Conservation (phyloP, 2,797 vertebrate genomes). For the Mormyrops attenuatus region DNA sequence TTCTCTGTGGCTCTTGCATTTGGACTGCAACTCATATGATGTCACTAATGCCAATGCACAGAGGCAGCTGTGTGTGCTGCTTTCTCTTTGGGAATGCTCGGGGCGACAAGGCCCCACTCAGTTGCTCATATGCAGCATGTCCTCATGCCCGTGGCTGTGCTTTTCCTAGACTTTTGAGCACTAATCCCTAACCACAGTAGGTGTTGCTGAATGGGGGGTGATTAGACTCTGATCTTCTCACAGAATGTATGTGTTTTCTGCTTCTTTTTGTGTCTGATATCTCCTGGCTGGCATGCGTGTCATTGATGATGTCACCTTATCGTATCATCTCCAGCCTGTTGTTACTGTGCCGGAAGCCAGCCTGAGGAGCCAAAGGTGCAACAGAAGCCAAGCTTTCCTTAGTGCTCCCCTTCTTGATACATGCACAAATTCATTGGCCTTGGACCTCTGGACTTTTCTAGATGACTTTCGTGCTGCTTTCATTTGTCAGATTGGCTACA, state of each 20-base stretch:
- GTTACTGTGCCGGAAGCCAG: neutral
- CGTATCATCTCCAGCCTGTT: neutral
- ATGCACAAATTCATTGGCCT: neutral
- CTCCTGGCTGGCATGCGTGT: neutral
- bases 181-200: neutral
- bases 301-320: neutral
- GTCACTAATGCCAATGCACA: neutral
- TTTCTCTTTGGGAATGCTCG: neutral
- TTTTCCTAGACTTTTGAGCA: neutral
- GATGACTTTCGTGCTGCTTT: neutral
- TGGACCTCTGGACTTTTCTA: neutral
- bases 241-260: neutral
- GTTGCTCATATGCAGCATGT: neutral
- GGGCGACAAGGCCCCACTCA: neutral
- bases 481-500: neutral
- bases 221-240: neutral
- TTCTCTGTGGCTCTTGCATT: neutral
- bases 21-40: neutral
- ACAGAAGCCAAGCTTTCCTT: neutral
- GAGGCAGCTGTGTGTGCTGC: neutral
- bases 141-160: neutral
- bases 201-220: conserved; percentile 1
- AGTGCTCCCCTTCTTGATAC: neutral
- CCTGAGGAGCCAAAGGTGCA: neutral
- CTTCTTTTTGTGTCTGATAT: neutral